Base-by-base conservation (phyloP, 2,888 invertebrate species). In the Minunthozetes semirufus region DNA sequence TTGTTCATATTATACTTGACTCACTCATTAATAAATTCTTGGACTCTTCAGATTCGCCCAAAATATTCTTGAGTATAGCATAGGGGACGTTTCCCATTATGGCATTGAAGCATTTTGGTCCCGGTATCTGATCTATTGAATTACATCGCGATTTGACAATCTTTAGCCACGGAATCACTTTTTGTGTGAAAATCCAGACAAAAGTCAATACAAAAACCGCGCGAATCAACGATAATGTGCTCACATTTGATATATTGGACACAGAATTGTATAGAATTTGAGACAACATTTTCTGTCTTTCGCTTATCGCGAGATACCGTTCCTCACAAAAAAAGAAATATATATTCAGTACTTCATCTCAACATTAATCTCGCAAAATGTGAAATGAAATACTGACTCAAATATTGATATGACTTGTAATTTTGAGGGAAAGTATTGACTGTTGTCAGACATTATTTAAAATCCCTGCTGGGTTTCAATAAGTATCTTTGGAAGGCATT, bases 1-100 rank as follows among this genome's bases (percentile, higher is more conserved):
- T 27, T 19, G 19, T n/a, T n/a, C n/a, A n/a, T n/a, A n/a, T n/a
- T n/a, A n/a, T n/a, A 2, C 33, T 66, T 66, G 19, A 73, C 76
- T 76, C 73, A 76, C 76, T 75, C 17, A 61, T 66, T 33, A 72
- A 76, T 38, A 76, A 19, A 46, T 76, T 61, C 56, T 76, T 76
- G 13, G 76, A 38, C 15, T 77, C 61, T 27, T 63, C 72, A 9
- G 50, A 75, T 17, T 73, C 72, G n/a, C 66, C 42, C n/a, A 76
- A 19, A 8, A 76, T 22, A 59, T 76, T 61, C 33, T 73, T 73
- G 6, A 72, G 15, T 5, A 76, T 50, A 42, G 75, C 76, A n/a
- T 66, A 13, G 0, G 76, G 76, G 29, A 76, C 25, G 48, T 76
- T 76, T 19, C 76, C 76, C 61, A 76, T 11, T 13, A 76, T 27